Conservation (phyloP, 2,113 vertebrate species). For the Varanus komodoensis region DNA sequence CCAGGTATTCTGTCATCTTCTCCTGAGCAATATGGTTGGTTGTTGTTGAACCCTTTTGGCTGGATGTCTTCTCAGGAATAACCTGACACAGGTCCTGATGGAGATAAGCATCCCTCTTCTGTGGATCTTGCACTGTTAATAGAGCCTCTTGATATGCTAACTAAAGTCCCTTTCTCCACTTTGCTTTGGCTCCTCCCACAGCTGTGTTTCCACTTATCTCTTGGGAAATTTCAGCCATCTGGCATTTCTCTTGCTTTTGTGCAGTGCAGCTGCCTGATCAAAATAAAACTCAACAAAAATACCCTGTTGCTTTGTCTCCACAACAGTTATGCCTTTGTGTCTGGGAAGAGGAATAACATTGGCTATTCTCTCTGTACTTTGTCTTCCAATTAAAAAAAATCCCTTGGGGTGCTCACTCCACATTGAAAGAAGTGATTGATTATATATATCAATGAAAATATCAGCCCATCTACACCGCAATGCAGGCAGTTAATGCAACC, state of each 20-base stretch:
- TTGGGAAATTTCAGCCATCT: background rate
- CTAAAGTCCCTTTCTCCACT: background rate
- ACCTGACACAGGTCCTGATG: background rate
- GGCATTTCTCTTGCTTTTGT: background rate
- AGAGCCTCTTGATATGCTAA: background rate
- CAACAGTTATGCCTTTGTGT: background rate
- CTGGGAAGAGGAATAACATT: too few species aligned
- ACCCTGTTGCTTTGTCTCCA: background rate
- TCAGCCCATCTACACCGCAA: background rate
- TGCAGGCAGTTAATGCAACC: background rate
- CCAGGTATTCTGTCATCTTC: background rate
- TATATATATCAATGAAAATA: conserved; percentile 14
- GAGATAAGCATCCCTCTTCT: background rate
- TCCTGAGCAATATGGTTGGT: background rate
- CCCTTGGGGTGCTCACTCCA: background rate
- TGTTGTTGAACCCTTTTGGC: background rate
- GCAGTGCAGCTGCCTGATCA: background rate
- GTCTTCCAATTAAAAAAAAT: conserved; percentile 3
- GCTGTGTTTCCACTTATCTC: background rate
- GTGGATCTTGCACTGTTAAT: background rate
- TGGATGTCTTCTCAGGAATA: background rate
- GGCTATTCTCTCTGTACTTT: background rate
- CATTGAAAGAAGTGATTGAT: conserved; percentile 16
- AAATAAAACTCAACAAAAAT: background rate
- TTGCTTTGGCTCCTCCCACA: background rate